A percentile compares a stretch with the other conserved stretches of the same genome.
These are phyloP conservation scores for Oppia nitens DNA, from an alignment of 1,140 invertebrate species.

Conservation along the genomic window DNA sequence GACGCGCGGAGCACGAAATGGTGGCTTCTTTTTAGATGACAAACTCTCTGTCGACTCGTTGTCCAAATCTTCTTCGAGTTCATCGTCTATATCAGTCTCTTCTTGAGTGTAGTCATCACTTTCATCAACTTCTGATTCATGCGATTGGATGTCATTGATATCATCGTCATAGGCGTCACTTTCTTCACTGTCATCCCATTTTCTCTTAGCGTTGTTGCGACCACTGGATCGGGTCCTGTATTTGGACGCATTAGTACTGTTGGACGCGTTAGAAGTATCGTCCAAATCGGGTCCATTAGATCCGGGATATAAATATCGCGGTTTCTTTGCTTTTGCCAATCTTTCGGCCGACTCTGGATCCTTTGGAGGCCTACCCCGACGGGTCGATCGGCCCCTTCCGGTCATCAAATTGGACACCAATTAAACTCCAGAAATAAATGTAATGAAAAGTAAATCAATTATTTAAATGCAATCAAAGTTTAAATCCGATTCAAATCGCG, in stretches of 20 bases:
- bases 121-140: neutral
- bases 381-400: neutral
- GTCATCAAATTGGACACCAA: no score
- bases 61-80: neutral
- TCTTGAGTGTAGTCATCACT: neutral
- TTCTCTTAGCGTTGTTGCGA: neutral
- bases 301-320: slow-evolving; percentile 8
- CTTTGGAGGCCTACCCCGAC: slow-evolving; percentile 12
- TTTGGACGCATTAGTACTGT: neutral
- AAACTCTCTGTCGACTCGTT: neutral
- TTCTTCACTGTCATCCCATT: neutral
- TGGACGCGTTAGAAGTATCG: neutral
- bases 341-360: slow-evolving; percentile 9
- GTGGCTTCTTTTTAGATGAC: neutral
- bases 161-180: neutral
- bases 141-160: neutral
- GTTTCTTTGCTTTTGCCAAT: slow-evolving; percentile 1
- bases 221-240: neutral
- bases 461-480: no score
- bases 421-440: no score
- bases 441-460: no score
- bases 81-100: neutral
- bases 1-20: slow-evolving; percentile 34
- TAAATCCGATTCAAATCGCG: no score
- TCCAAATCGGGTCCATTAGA: neutral